phyloP scores from a whole-genome alignment of 2,797 vertebrate genomes.

The Pangasius krempfi region DNA sequence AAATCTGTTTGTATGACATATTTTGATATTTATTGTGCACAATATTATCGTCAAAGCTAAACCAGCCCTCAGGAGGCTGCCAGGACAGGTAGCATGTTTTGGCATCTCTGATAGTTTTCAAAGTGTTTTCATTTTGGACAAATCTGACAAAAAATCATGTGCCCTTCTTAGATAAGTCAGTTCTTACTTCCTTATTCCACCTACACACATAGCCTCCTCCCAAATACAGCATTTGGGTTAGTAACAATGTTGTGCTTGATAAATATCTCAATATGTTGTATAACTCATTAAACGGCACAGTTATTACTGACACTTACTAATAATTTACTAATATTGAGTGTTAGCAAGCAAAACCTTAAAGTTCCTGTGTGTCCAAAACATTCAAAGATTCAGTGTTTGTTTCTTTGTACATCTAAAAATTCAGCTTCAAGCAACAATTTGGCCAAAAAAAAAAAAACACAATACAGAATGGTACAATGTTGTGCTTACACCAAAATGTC shows the following conservation, averaged over 20 bases:
- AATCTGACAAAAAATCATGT: background rate
- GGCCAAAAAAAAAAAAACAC: no score
- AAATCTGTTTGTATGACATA: background rate
- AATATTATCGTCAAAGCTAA: background rate
- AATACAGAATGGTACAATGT: background rate
- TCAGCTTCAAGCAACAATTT: background rate
- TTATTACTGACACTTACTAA: background rate
- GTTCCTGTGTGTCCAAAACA: background rate
- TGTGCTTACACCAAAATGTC: background rate
- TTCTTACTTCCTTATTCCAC: background rate
- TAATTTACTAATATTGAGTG: background rate
- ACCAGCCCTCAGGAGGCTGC: background rate
- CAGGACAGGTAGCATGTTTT: background rate
- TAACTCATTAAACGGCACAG: background rate
- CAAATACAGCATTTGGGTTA: background rate
- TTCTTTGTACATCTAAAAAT: background rate
- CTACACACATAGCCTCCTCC: background rate
- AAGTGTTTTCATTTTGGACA: background rate
- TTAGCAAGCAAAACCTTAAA: background rate
- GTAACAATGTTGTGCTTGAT: constrained; percentile 1
- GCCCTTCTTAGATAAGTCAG: background rate
- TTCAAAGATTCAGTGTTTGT: background rate
- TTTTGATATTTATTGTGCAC: background rate
- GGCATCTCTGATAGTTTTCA: background rate
- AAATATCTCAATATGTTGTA: background rate